Evolutionary conservation across 2,888 invertebrate genomes (phyloP), one percentile per base, ranked within the genome.

Genomic region (Sisyra nigra): DNA sequence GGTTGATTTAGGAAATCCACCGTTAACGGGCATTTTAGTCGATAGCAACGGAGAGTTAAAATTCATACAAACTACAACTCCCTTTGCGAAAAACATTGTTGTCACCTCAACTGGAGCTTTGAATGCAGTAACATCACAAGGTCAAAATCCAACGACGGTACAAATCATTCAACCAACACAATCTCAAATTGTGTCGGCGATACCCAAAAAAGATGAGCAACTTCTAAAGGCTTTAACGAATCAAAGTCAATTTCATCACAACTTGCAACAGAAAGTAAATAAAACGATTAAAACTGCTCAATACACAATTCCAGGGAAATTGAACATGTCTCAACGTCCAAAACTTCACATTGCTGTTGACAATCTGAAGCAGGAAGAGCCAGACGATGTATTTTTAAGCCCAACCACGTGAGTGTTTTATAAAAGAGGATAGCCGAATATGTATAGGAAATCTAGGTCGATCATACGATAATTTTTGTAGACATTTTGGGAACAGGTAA

Each of bases 371-470:
- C 72, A 76, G 50, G 80, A 81, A 50, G 66, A 76, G 8, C 68
- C 75, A 42, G 78, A 81, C 50, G 82, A 84, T 50, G 78, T 84
- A 31, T 84, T 87, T 56, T 68, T 86, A 48, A 83, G 80, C 63
- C 85, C 86, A 2, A 75, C 67, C 52, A 60, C 59, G 63, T 63
- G 56, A 59, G 62, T 55, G 45, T 18, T n/a, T 15, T 3, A 35
- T 24, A 19, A 53, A 54, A 42, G 44, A 44, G 44, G 8, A 14
- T 14, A n/a, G n/a, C n/a, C n/a, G n/a, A n/a, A n/a, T n/a, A n/a
- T n/a, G 11, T n/a, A n/a, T n/a, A n/a, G n/a, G 7, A 31, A 19
- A n/a, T 39, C 11, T 36, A 15, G 30, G 40, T n/a, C n/a, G n/a
- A n/a, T n/a, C 17, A 18, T n/a, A 29, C 31, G 15, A 14, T 29